Evolutionary conservation across 37 sponge, comb jelly and placozoan species (phyloP), one percentile per base, ranked within the genome.

Genomic region (Tethya wilhelma): DNA sequence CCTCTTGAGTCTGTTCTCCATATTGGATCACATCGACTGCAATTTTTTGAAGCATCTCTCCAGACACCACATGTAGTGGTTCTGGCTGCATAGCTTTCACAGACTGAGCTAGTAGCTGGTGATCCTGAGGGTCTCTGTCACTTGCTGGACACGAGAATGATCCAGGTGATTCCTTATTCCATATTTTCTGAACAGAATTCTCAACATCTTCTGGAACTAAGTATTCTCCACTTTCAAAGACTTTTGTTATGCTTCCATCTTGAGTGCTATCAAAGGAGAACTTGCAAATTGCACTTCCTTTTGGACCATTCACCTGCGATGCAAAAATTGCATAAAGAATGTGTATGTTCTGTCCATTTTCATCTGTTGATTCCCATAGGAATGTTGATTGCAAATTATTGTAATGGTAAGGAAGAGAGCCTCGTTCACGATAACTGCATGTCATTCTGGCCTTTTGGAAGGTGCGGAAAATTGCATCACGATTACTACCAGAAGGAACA

Each of bases 271-370:
- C 68, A 74, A 90, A 90, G 17, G 65, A 60, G 46, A 84, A 90
- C 49, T 79, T 90, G 73, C 90, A 90, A 28, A 90, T 58, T 20
- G 90, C 90, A 65, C 83, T 59, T 33, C 90, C 85, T 37, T 66
- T 37, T 44, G 90, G 90, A 8, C 85, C 90, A 68, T 90, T 90
- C 11, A 28, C 43, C 9, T 85, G 69, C 28, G 90, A 66, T 39
- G 79, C 65, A 46, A 90, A 90, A 4, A 60, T 30, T n/a, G 68
- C 90, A 67, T 90, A 90, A 1, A 90, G 69, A 32, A 55, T 67
- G 26, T 67, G 74, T 6, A 53, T 26, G 14, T 9, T 9, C 14
- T 49, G 53, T 9, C 53, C 53, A n/a, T 22, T 38, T 44, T 56
- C 79, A 59, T 62, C 23, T 7, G 17, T 56, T 28, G 55, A 58